Conservation (phyloP, 2,113 vertebrate species). For the Lipotes vexillifer region DNA sequence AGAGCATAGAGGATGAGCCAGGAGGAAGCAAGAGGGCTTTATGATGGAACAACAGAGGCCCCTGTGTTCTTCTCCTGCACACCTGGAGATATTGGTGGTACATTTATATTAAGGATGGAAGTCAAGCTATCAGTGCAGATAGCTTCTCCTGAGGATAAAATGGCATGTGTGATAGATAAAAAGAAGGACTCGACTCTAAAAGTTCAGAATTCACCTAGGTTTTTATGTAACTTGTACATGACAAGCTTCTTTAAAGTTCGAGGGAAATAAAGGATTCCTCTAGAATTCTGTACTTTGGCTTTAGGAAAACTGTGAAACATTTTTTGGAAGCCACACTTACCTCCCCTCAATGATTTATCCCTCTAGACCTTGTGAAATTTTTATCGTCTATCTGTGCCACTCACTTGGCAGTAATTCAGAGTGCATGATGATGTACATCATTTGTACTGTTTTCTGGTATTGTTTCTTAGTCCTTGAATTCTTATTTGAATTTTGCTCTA, state of each 20-base stretch:
- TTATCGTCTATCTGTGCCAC: background rate
- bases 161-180: background rate
- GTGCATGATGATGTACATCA: rapidly evolving
- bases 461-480: background rate
- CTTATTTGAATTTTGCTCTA: background rate
- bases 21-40: background rate
- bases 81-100: background rate
- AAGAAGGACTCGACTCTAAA: background rate
- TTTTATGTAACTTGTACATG: background rate
- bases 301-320: background rate
- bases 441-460: background rate
- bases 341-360: background rate
- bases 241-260: background rate
- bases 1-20: background rate
- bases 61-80: background rate
- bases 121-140: background rate
- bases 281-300: background rate
- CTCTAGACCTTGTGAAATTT: background rate
- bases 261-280: background rate
- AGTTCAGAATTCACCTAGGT: background rate
- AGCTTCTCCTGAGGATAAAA: background rate
- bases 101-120: background rate
- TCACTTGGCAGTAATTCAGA: background rate
- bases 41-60: background rate
- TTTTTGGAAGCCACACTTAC: background rate